Conservation (phyloP, 2,888 invertebrate genomes). For the Cephus pygmeus region DNA sequence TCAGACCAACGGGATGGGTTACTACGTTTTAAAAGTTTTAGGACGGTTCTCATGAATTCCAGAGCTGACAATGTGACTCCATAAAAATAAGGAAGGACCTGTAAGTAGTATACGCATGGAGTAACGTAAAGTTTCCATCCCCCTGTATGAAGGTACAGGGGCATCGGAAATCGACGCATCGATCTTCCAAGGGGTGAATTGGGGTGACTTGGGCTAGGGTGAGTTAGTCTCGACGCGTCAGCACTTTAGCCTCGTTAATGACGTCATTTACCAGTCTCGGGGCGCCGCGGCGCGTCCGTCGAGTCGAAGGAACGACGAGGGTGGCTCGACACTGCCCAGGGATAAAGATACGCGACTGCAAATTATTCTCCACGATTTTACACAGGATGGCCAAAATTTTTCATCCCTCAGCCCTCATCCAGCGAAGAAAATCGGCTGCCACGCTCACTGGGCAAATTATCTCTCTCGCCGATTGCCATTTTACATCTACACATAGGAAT, state of each 20-base stretch:
- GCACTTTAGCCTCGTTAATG: slow-evolving; percentile 58
- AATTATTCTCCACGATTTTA: neutral
- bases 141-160: slow-evolving; percentile 33
- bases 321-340: neutral
- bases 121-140: slow-evolving; percentile 30
- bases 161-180: slow-evolving; percentile 55
- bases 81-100: neutral
- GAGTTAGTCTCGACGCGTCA: slow-evolving; percentile 54
- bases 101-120: neutral
- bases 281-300: slow-evolving; percentile 32
- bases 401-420: neutral
- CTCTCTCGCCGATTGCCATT: slow-evolving; percentile 41
- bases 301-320: slow-evolving; percentile 22
- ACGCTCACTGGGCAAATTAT: slow-evolving; percentile 33
- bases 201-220: slow-evolving; percentile 20
- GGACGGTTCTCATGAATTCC: neutral
- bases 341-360: neutral
- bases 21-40: neutral
- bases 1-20: neutral
- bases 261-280: slow-evolving; percentile 55
- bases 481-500: slow-evolving; percentile 31
- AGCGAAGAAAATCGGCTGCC: neutral
- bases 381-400: neutral
- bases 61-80: neutral
- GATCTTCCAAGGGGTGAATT: slow-evolving; percentile 40